These are phyloP conservation scores for Scelioninae gen. 2 DNA, from an alignment of 2,888 invertebrate genomes.

Conservation along the genomic window DNA sequence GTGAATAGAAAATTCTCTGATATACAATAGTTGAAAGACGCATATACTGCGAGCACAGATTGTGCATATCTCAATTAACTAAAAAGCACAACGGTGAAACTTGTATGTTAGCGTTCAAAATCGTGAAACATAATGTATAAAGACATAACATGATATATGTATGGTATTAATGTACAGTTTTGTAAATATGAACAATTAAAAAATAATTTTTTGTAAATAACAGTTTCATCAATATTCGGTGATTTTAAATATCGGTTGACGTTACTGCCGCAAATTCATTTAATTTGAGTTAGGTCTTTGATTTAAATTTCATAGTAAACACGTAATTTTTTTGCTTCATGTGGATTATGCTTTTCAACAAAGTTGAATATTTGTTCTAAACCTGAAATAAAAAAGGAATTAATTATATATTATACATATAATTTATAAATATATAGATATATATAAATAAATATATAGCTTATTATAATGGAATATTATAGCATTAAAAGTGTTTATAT, in stretches of 20 bases:
- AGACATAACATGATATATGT: constrained; percentile 37
- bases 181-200: constrained; percentile 55
- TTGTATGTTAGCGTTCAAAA: constrained; percentile 36
- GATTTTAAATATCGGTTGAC: not conserved
- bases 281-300: not conserved
- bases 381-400: constrained; percentile 33
- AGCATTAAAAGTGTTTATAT: no score
- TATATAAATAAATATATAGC: no score
- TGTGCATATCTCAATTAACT: constrained; percentile 38
- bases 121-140: constrained; percentile 49
- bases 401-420: no score
- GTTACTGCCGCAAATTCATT: not conserved
- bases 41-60: constrained; percentile 17
- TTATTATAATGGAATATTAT: no score
- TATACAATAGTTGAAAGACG: constrained; percentile 29
- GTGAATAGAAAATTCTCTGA: constrained; percentile 26
- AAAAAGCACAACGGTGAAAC: constrained; percentile 26
- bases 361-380: constrained; percentile 31
- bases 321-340: constrained; percentile 13
- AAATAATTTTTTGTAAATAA: constrained; percentile 54
- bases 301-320: constrained; percentile 13
- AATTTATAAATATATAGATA: no score
- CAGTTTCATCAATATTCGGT: not conserved
- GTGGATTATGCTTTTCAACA: constrained; percentile 15
- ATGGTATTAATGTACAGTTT: constrained; percentile 54